Percentiles rank a stretch among this genome's conserved stretches.
These are phyloP conservation scores for Esox niger DNA, from an alignment of 2,113 vertebrate species.

Conservation along the genomic window DNA sequence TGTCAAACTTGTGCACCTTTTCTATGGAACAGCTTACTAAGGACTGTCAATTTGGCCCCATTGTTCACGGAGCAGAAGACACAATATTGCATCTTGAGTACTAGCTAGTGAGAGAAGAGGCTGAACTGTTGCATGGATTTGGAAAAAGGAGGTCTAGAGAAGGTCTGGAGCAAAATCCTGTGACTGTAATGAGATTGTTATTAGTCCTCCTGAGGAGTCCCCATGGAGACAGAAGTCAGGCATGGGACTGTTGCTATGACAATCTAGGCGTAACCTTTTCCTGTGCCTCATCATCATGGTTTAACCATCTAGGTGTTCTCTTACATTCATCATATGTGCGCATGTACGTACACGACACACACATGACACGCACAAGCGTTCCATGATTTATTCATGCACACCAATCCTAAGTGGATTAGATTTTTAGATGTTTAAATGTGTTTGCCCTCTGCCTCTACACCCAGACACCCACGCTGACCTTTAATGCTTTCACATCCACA, in stretches of 20 bases:
- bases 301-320: constrained; percentile 37
- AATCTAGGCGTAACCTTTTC: constrained; percentile 19
- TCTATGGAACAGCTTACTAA: too few relatives aligned
- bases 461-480: not conserved
- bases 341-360: not conserved
- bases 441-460: not conserved
- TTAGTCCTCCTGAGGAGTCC: too few relatives aligned
- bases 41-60: too few relatives aligned
- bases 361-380: constrained; percentile 42
- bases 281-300: constrained; percentile 62
- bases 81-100: too few relatives aligned
- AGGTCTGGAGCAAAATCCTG: too few relatives aligned
- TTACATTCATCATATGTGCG: constrained; percentile 10
- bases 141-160: too few relatives aligned
- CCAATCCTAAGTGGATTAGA: constrained; percentile 53
- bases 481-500: not conserved
- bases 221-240: not conserved
- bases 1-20: too few relatives aligned
- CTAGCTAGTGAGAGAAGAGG: too few relatives aligned
- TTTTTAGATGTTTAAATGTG: constrained; percentile 18
- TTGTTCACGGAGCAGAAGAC: too few relatives aligned
- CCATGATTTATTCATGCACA: constrained; percentile 65
- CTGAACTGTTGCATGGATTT: too few relatives aligned
- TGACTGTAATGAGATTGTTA: too few relatives aligned
- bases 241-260: constrained; percentile 55